Evolutionary conservation across 2,113 vertebrate species (phyloP), one percentile per base, ranked within the genome.

Genomic region (Himantopus leucocephalus): DNA sequence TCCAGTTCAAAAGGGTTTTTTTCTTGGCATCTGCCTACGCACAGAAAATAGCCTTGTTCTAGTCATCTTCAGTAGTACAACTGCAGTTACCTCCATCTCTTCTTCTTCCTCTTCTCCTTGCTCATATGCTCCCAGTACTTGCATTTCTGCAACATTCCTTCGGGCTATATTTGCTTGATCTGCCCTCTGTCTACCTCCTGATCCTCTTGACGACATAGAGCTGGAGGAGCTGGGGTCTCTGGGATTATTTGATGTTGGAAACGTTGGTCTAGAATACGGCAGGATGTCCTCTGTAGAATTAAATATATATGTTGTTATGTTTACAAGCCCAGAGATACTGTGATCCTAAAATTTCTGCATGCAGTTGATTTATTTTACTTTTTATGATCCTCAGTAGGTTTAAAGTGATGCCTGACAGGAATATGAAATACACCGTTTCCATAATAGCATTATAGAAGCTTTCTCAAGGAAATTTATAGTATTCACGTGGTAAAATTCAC

Each of bases 221-320:
- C 99, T 99, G 94, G 99, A 99, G 92, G 99, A 99, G 97, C 99
- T 99, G 50, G 99, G 99, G 97, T 99, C 99, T 97, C 99, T 97
- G 43, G 99, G 99, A 96, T 98, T 99, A 97, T 99, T 99, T 92
- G 99, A 98, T 43, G 98, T 98, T 70, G 99, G 99, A 97, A 99
- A 99, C 24, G 99, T 99, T 94, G 99, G 99, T 97, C 99, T 99
- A 97, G 99, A 99, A 67, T 99, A 99, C 48, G 99, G 99, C 93
- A 98, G 97, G 97, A 99, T 99, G 98, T 99, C 99, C 97, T 99
- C 99, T 98, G 99, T 95, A 84, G 94, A 98, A 97, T 83, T 70
- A 97, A 95, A 94, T 24, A 85, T 26, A 85, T 8, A 73, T 8
- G 58, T 11, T 18, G 71, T 35, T 79, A 84, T 15, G 41, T 75